phyloP scores from a whole-genome alignment of 2,113 vertebrate species.

The Raja brachyura region DNA sequence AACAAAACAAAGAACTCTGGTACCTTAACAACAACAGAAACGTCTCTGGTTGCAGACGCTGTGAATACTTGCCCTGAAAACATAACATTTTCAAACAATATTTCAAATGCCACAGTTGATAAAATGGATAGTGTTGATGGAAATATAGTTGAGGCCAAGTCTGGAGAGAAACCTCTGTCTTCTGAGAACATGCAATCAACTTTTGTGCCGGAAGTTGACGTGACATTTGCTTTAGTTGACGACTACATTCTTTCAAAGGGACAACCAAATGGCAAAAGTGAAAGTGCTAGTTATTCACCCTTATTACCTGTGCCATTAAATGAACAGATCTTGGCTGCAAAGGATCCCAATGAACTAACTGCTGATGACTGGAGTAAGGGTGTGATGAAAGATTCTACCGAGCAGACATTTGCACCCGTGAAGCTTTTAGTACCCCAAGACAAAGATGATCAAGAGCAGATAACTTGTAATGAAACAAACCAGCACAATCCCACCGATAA shows the following conservation, averaged over 20 bases:
- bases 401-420: slow-evolving; percentile 70
- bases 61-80: slow-evolving; percentile 50
- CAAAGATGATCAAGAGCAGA: slow-evolving; percentile 37
- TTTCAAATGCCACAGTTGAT: slow-evolving; percentile 40
- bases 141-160: slow-evolving; percentile 40
- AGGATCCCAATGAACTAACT: slow-evolving; percentile 52
- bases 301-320: slow-evolving; percentile 13
- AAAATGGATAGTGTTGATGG: slow-evolving; percentile 43
- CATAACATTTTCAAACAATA: slow-evolving; percentile 45
- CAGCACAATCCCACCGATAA: slow-evolving; percentile 40
- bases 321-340: slow-evolving; percentile 21
- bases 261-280: too few species aligned
- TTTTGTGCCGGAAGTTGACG: slow-evolving; percentile 44
- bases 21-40: slow-evolving; percentile 29
- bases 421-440: slow-evolving; percentile 56
- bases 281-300: not conserved
- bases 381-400: slow-evolving; percentile 53
- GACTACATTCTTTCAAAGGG: slow-evolving; percentile 38
- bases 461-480: slow-evolving; percentile 38
- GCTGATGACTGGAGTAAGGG: slow-evolving; percentile 79
- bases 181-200: slow-evolving; percentile 55
- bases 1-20: slow-evolving; percentile 47
- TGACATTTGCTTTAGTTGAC: slow-evolving; percentile 44
- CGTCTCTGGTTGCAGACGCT: slow-evolving; percentile 48
- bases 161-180: slow-evolving; percentile 54